Evolutionary conservation across 2,797 vertebrate genomes (phyloP).

Genomic region (Sebastolobus alascanus): DNA sequence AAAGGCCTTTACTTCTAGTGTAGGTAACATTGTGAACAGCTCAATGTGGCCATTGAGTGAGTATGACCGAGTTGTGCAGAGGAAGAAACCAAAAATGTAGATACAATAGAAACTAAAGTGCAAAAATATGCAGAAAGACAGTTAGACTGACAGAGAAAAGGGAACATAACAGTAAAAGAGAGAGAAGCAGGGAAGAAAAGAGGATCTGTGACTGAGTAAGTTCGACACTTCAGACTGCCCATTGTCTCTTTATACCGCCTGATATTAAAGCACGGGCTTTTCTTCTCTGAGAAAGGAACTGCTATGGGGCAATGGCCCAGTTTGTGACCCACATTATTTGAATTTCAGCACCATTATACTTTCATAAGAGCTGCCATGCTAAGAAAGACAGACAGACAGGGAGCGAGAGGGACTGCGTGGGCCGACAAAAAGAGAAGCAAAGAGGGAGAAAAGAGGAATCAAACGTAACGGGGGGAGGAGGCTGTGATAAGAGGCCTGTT

Average conservation of each 20-base stretch:
- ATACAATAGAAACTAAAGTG: conserved; percentile 10
- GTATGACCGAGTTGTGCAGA: neutral
- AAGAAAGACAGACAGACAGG: conserved; percentile 82
- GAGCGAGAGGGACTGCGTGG: conserved; percentile 55
- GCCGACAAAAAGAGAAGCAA: conserved; percentile 42
- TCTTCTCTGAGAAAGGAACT: conserved; percentile 75
- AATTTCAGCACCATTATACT: conserved; percentile 76
- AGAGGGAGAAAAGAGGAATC: conserved; percentile 49
- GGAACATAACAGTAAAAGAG: conserved; percentile 25
- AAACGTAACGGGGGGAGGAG: conserved; percentile 23
- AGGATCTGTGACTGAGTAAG: conserved; percentile 36
- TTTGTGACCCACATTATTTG: conserved; percentile 82
- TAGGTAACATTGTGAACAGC: neutral
- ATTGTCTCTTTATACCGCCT: conserved; percentile 75
- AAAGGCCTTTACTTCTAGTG: neutral
- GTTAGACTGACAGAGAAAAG: conserved; percentile 25
- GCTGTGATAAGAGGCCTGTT: conserved; percentile 57
- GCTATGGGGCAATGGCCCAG: conserved; percentile 78
- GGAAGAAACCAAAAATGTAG: neutral
- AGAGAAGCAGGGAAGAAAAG: conserved; percentile 24
- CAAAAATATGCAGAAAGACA: conserved; percentile 24
- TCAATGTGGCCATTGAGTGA: neutral
- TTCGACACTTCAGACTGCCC: conserved; percentile 52
- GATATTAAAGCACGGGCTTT: conserved; percentile 87
- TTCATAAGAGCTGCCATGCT: conserved; percentile 73